Percentiles rank a stretch among this genome's conserved stretches.
Evolutionary conservation across 2,113 vertebrate genomes (phyloP).

Genomic region (Pipra filicauda): DNA sequence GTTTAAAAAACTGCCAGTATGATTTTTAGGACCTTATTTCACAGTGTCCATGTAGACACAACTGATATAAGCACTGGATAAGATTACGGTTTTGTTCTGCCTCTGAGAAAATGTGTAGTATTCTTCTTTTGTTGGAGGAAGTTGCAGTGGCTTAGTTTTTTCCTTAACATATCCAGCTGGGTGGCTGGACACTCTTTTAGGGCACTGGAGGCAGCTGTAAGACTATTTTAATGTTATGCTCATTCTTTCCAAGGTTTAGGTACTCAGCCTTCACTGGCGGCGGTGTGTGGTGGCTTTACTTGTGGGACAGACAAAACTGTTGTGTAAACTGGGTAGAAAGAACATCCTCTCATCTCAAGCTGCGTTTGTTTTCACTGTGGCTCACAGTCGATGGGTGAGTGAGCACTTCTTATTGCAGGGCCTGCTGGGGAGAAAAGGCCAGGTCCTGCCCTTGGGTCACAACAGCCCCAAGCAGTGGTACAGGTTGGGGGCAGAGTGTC

Average conservation of each 20-base stretch:
- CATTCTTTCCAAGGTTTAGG: background rate
- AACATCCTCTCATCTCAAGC: rapidly evolving
- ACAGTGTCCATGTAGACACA: slow-evolving; percentile 2
- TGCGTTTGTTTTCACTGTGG: background rate
- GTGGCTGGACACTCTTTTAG: background rate
- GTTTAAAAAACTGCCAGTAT: slow-evolving; percentile 62
- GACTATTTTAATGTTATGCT: background rate
- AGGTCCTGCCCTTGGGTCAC: no score
- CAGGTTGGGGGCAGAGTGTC: background rate
- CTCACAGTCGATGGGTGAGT: background rate
- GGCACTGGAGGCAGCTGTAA: background rate
- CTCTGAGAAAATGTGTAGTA: background rate
- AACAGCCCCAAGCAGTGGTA: background rate
- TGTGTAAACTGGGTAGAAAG: rapidly evolving
- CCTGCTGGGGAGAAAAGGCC: no score
- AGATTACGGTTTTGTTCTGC: slow-evolving; percentile 8
- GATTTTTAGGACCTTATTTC: slow-evolving; percentile 59
- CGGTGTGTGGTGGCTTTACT: background rate
- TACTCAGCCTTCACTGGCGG: rapidly evolving
- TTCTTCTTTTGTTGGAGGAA: background rate
- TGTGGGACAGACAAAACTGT: background rate
- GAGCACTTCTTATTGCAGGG: background rate
- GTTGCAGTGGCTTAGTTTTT: background rate
- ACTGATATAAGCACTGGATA: background rate
- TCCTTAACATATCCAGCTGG: background rate